These are phyloP conservation scores for Euzetes globulus DNA, from an alignment of 2,888 invertebrate genomes.

Conservation along the genomic window DNA sequence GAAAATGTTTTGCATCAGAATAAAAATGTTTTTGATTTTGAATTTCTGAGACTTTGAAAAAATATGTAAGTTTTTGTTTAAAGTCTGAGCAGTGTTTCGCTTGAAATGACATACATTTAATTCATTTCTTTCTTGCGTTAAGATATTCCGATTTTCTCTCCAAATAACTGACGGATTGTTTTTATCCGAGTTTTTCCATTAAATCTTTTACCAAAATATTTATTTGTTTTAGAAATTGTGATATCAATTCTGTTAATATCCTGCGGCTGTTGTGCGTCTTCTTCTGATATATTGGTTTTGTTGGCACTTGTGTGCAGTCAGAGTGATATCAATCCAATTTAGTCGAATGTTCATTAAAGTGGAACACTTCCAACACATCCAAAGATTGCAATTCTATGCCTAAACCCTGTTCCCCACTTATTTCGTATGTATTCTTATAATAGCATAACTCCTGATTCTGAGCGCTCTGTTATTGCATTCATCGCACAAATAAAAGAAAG, in stretches of 20 bases:
- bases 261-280: background rate
- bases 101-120: no score
- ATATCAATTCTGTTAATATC: background rate
- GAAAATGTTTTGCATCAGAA: no score
- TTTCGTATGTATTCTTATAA: background rate
- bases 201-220: background rate
- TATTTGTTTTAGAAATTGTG: background rate
- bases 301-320: background rate
- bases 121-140: no score
- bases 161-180: no score
- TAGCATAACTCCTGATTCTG: background rate
- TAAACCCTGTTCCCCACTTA: background rate
- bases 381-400: background rate
- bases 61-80: no score
- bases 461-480: background rate
- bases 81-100: no score
- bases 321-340: conserved; percentile 11
- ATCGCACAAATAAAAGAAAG: background rate
- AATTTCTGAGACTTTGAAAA: no score
- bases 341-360: background rate
- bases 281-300: background rate
- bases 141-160: no score
- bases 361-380: background rate
- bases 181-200: background rate
- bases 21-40: no score